Base-by-base conservation (phyloP, 2,888 invertebrate species). In the Cylindroiulus punctatus region DNA sequence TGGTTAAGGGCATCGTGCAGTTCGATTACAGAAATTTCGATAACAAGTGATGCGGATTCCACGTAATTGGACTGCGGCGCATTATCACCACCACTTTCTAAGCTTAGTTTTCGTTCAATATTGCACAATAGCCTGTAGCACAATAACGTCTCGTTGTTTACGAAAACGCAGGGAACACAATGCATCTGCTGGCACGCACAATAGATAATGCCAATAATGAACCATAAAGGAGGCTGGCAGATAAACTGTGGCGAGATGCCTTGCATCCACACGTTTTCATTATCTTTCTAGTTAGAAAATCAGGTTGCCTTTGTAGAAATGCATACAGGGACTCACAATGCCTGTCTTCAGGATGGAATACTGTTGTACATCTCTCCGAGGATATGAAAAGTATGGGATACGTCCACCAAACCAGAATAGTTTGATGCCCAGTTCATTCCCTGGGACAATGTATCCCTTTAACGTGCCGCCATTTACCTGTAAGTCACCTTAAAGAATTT, bases 401-500 rank as follows among this genome's bases (percentile, higher is more conserved):
- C 14, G 2, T 26, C 65, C 65, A 26, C 65, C 26, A 12, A 26
- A 65, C 26, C 76, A 76, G 30, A 30, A 76, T 76, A 17, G 76
- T 30, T 76, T 30, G 30, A 26, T 76, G 30, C 30, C 14, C 14
- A 1, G 30, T 8, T 76, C 30, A 14, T 76, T 76, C 76, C 76
- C 30, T 14, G 17, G 26, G 30, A 76, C 76, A 76, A 76, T 76
- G 76, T 30, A 76, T 10, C 40, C 26, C 44, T 83, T 83, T 83
- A 12, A n/a, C 40, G 7, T 19, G 83, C 83, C 83, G 83, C 36
- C 83, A 83, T 83, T 26, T 83, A 83, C 83, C 83, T 83, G 83
- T 83, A 83, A 83, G 83, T 83, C 83, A 83, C 83, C 40, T 83
- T 19, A 44, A 40, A 83, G 44, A 44, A 83, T 40, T 36, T 83